phyloP scores from a whole-genome alignment of 2,888 invertebrate species.

The Aelia acuminata region DNA sequence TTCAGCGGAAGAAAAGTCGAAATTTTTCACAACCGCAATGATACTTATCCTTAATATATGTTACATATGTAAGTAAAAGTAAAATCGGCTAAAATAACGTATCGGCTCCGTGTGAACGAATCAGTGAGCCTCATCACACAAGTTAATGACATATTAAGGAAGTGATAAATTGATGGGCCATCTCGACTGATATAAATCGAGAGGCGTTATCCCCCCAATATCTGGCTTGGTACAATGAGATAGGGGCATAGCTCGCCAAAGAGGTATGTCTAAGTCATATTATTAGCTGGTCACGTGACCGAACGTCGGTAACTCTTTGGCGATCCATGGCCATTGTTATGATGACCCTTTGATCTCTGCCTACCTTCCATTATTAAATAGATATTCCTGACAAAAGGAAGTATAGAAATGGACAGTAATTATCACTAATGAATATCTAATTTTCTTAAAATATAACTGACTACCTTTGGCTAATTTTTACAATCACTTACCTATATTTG shows the following conservation, averaged over 20 bases:
- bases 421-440: not conserved
- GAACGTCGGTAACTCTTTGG: not conserved
- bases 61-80: too few relatives aligned
- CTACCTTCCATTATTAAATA: not conserved
- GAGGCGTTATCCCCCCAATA: not conserved
- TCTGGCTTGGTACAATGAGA: not conserved
- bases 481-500: too few relatives aligned
- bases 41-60: too few relatives aligned
- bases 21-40: too few relatives aligned
- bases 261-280: slow-evolving; percentile 14
- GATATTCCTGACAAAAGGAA: not conserved
- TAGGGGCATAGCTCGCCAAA: not conserved
- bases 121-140: not conserved
- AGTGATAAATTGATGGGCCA: not conserved
- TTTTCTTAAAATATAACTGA: not conserved
- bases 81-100: too few relatives aligned
- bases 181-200: not conserved
- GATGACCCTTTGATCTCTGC: not conserved
- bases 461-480: too few relatives aligned
- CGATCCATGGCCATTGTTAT: not conserved
- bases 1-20: too few relatives aligned
- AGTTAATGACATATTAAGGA: slow-evolving; percentile 1
- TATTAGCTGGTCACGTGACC: slow-evolving; percentile 7
- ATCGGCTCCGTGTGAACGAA: not conserved
- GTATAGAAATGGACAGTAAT: not conserved